These are phyloP conservation scores for Phenganax marumi DNA, from an alignment of 92 coral and sea anemone species.

Conservation along the genomic window DNA sequence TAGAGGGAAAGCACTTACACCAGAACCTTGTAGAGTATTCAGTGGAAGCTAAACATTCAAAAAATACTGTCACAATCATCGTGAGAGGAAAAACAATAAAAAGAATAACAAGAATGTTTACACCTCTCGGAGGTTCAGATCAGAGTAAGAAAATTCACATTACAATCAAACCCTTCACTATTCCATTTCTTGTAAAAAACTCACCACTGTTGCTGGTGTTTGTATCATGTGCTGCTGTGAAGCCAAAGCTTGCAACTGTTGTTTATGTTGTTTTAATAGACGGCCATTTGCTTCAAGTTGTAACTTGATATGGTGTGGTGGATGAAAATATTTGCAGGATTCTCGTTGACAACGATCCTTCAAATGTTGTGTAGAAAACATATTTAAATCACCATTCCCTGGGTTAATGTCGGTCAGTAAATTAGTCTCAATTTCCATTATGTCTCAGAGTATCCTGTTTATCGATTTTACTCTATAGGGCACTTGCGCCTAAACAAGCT, in stretches of 20 bases:
- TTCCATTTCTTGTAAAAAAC: neutral
- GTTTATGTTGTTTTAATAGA: conserved; percentile 81
- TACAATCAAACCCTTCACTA: neutral
- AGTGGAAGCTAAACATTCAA: conserved; percentile 13
- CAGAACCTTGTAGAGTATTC: conserved; percentile 29
- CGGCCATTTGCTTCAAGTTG: conserved; percentile 97
- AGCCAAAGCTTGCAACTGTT: conserved; percentile 78
- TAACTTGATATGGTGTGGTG: conserved; percentile 90
- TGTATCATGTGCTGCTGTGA: conserved; percentile 89
- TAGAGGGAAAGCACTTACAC: conserved; percentile 45
- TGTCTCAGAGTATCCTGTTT: too few relatives aligned
- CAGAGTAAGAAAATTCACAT: too few relatives aligned
- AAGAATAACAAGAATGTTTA: too few relatives aligned
- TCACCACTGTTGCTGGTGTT: conserved; percentile 85
- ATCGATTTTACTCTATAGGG: too few relatives aligned
- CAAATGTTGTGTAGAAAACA: neutral
- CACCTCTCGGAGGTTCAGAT: too few relatives aligned
- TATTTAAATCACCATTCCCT: neutral
- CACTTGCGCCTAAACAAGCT: too few relatives aligned
- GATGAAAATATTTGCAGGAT: conserved; percentile 94
- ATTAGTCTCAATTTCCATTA: too few relatives aligned
- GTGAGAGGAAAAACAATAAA: too few relatives aligned
- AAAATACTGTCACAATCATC: too few relatives aligned
- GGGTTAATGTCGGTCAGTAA: too few relatives aligned
- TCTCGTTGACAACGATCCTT: conserved; percentile 94